Evolutionary conservation across 2,797 vertebrate species (phyloP), one percentile per base, ranked within the genome.

Genomic region (Capromys pilorides): DNA sequence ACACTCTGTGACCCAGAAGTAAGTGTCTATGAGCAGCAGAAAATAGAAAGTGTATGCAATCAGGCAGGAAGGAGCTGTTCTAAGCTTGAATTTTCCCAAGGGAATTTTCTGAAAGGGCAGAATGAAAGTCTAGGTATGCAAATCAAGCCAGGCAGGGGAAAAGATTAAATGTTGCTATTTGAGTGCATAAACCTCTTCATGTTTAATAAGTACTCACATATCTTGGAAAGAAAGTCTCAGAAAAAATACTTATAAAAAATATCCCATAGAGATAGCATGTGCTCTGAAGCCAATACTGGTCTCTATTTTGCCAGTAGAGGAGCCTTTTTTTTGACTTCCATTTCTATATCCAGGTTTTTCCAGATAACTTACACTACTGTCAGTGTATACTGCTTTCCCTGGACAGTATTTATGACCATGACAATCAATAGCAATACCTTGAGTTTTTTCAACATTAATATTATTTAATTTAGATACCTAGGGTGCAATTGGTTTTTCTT

Each of bases 121-220:
- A 93, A 86, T 66, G 90, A 97, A 96, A 93, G 96, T 79, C 73
- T 93, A 95, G 61, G 73, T 94, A 95, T 94, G 88, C 94, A 97
- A 95, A 97, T 90, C 88, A 57, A 93, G 61, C 71, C 92, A 91
- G 93, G 86, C 90, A 91, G 86, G 59, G 85, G 79, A 33, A 80
- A 94, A 95, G 94, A 97, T 95, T 95, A 96, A 94, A 93, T 91
- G 67, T 77, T 97, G 91, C 95, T 93, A 81, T 97, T 97, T 97
- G 96, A 97, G 96, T 96, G 92, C 80, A 96, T 96, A 97, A 97
- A 91, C 62, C 89, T 93, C 90, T 95, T 96, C 90, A 95, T 97
- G 96, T 97, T 97, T 96, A 95, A 97, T 96, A 96, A 97, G 86
- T 89, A 82, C 82, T 87, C 86, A 87, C 2, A 61, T 80, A 93